These are phyloP conservation scores for Drosophila ustulata DNA, from an alignment of 2,888 invertebrate species.

Conservation along the genomic window DNA sequence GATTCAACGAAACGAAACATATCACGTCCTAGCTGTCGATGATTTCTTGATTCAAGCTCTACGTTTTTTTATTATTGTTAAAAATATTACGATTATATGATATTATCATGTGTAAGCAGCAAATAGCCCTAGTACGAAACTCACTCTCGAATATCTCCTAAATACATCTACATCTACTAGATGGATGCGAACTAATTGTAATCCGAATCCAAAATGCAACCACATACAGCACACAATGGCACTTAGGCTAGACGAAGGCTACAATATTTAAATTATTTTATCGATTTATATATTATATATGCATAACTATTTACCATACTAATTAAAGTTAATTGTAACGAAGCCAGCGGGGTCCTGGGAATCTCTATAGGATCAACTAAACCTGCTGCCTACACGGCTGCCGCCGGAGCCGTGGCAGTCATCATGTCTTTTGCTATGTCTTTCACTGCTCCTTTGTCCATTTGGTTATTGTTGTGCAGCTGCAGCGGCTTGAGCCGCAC, in stretches of 20 bases:
- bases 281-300: slow-evolving; percentile 63
- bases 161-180: background rate
- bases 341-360: slow-evolving; percentile 34
- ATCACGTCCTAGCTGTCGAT: slow-evolving; percentile 69
- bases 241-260: slow-evolving; percentile 77
- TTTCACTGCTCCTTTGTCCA: no score
- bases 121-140: slow-evolving; percentile 52
- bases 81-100: slow-evolving; percentile 29
- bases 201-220: slow-evolving; percentile 50
- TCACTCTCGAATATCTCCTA: slow-evolving; percentile 60
- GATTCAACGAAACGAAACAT: slow-evolving; percentile 79
- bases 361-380: slow-evolving; percentile 1
- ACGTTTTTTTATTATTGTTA: slow-evolving; percentile 18
- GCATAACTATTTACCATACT: slow-evolving; percentile 73
- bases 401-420: no score
- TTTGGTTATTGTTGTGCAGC: background rate
- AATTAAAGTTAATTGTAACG: slow-evolving; percentile 79
- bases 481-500: slow-evolving; percentile 85
- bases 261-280: slow-evolving; percentile 76
- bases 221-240: slow-evolving; percentile 44
- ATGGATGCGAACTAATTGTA: slow-evolving; percentile 52
- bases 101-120: slow-evolving; percentile 24
- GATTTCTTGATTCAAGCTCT: slow-evolving; percentile 43
- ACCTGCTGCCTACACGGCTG: background rate
- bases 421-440: no score